These are phyloP conservation scores for Holotrichia oblita DNA, from an alignment of 1,140 invertebrate species.

Conservation along the genomic window DNA sequence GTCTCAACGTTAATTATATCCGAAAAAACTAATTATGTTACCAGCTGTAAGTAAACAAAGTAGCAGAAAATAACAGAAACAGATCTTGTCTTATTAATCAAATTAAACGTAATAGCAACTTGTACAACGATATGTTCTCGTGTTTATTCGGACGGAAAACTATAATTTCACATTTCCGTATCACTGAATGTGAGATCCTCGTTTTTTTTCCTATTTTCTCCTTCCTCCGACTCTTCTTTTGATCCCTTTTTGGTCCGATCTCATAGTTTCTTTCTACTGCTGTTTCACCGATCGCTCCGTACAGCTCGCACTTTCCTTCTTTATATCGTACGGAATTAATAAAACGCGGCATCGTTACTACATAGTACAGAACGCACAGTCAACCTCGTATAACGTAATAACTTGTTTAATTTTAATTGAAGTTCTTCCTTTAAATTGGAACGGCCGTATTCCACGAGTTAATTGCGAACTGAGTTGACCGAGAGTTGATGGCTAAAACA, in stretches of 20 bases:
- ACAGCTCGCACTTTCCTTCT: not conserved
- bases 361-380: not conserved
- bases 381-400: not conserved
- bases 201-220: no score
- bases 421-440: slow-evolving; percentile 13
- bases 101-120: no score
- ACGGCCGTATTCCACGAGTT: not conserved
- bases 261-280: not conserved
- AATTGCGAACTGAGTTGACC: not conserved
- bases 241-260: not conserved
- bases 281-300: not conserved
- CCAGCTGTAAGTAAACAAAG: no score
- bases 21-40: no score
- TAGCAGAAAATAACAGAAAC: no score
- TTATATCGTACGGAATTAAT: not conserved
- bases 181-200: no score
- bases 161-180: no score
- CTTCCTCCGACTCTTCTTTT: not conserved
- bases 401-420: slow-evolving; percentile 9
- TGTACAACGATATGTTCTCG: no score
- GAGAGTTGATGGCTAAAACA: not conserved
- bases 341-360: not conserved
- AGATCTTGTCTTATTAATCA: no score
- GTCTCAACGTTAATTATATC: no score
- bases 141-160: no score